Conservation (phyloP, 2,113 vertebrate species). For the Anseranas semipalmata region DNA sequence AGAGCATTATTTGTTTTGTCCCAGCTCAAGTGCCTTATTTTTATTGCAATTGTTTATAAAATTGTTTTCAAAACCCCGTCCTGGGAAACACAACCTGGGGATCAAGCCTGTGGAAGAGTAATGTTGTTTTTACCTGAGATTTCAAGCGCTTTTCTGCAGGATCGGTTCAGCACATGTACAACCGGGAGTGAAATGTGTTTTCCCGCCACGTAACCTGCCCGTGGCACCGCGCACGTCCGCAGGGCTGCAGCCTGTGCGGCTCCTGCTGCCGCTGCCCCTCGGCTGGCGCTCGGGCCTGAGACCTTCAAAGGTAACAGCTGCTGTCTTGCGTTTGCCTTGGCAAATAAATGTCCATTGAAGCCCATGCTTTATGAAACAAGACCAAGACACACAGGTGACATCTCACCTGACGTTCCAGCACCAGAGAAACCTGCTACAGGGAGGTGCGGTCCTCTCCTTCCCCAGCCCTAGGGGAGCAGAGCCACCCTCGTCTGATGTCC, state of each 20-base stretch:
- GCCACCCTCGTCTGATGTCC: not conserved
- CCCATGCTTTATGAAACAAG: not conserved
- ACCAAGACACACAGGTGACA: not conserved
- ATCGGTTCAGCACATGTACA: not conserved
- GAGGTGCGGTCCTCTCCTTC: not conserved
- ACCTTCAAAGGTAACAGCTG: not conserved
- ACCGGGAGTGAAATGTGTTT: not conserved
- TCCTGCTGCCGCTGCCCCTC: not conserved
- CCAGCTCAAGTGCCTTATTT: not conserved
- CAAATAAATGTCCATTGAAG: rapidly evolving
- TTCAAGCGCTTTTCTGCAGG: not conserved
- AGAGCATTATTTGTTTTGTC: not conserved
- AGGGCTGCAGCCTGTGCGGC: not conserved
- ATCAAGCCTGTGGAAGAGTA: not conserved
- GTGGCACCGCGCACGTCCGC: rapidly evolving
- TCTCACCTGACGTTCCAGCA: not conserved
- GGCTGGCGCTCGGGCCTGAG: not conserved
- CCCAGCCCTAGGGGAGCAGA: rapidly evolving
- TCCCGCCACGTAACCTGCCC: too few species aligned
- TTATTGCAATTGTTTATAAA: not conserved
- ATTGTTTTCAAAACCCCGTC: not conserved
- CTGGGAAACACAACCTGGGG: not conserved
- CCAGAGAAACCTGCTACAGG: not conserved
- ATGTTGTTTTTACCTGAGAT: not conserved
- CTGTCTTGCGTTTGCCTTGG: not conserved